Percentiles rank a stretch among this genome's conserved stretches.
phyloP scores from a whole-genome alignment of 2,888 invertebrate species.

The Metalampra italica region DNA sequence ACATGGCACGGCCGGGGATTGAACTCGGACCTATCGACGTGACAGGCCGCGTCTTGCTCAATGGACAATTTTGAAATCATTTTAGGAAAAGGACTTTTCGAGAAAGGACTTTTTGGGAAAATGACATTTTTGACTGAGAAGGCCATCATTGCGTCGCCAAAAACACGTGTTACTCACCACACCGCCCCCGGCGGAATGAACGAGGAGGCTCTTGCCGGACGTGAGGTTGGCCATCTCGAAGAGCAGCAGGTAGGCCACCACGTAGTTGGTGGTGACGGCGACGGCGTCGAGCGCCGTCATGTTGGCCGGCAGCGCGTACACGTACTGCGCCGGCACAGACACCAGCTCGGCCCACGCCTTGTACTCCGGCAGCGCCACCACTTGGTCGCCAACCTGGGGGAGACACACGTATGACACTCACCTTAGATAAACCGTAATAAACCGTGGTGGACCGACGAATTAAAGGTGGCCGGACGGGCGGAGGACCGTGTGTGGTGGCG shows the following conservation, averaged over 20 bases:
- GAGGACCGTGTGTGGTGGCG: too few relatives aligned
- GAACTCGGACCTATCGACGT: too few relatives aligned
- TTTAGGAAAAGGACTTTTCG: too few relatives aligned
- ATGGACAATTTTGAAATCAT: too few relatives aligned
- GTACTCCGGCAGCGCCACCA: constrained; percentile 91
- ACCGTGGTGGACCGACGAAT: too few relatives aligned
- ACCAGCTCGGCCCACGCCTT: constrained; percentile 93
- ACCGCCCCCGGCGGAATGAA: constrained; percentile 92
- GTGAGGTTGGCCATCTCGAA: constrained; percentile 89
- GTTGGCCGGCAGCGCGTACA: constrained; percentile 86
- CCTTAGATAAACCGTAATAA: too few relatives aligned
- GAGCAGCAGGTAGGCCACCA: constrained; percentile 90
- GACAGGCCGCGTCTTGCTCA: too few relatives aligned
- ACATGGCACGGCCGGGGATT: too few relatives aligned
- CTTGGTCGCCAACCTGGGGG: constrained; percentile 86
- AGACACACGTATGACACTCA: constrained; percentile 4
- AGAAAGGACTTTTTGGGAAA: too few relatives aligned
- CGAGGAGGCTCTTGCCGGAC: constrained; percentile 87
- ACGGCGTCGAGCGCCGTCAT: constrained; percentile 89
- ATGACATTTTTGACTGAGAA: too few relatives aligned
- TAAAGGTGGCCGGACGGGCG: too few relatives aligned
- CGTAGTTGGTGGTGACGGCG: constrained; percentile 91
- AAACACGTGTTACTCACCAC: constrained; percentile 82
- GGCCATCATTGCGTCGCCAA: too few relatives aligned
- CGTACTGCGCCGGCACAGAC: constrained; percentile 87